Percentiles rank a stretch among this genome's conserved stretches.
Conservation (phyloP, 35 echinoderm and acorn worm species). For the Nesometra sesokonis region DNA sequence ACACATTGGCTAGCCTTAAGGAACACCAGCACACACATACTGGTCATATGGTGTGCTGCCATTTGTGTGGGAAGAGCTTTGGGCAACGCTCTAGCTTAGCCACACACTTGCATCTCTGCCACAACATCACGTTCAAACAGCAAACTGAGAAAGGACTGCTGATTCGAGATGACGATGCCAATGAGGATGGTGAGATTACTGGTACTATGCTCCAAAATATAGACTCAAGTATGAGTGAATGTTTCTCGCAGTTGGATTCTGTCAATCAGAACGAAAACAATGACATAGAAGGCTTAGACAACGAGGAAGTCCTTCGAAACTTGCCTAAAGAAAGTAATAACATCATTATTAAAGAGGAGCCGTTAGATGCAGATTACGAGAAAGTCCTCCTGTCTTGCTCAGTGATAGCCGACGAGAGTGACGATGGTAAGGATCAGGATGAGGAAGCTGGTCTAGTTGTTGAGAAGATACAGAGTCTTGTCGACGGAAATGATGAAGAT, state of each 20-base stretch:
- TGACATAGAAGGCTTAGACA: too few relatives aligned
- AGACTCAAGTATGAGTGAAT: not conserved
- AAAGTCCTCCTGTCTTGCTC: not conserved
- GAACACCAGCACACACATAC: not conserved
- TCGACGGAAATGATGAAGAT: not conserved
- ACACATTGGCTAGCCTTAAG: not conserved
- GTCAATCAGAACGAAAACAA: not conserved
- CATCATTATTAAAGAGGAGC: not conserved
- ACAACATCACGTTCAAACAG: not conserved
- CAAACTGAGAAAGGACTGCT: not conserved
- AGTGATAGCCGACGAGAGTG: not conserved
- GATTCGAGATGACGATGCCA: not conserved
- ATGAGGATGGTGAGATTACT: not conserved
- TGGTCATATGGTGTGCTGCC: not conserved
- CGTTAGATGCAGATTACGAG: not conserved
- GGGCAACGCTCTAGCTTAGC: not conserved
- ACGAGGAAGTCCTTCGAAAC: not conserved
- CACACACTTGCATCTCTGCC: not conserved
- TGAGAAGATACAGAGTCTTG: not conserved
- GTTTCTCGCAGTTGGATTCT: not conserved
- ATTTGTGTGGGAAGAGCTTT: not conserved
- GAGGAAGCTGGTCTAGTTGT: not conserved
- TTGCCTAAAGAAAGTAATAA: not conserved
- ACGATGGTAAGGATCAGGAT: not conserved
- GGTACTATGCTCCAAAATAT: not conserved